A percentile compares a stretch with the other conserved stretches of the same genome.
phyloP scores from a whole-genome alignment of 2,888 invertebrate genomes.

The Spisula solida region DNA sequence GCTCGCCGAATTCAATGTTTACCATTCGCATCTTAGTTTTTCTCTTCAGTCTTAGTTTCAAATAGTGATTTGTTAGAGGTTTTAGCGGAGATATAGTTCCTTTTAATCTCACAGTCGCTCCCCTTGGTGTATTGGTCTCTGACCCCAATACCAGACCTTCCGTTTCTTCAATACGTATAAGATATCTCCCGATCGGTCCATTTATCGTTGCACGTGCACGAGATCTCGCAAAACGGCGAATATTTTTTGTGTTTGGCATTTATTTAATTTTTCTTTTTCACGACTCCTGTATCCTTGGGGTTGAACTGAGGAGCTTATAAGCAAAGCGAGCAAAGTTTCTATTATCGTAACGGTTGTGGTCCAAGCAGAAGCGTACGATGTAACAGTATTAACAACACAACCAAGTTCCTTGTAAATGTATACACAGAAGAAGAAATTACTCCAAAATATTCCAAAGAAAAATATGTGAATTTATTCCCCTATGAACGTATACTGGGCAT shows the following conservation, averaged over 20 bases:
- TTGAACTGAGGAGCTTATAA: too few relatives aligned
- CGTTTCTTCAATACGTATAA: conserved; percentile 48
- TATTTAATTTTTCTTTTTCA: not conserved
- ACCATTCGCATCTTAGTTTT: conserved; percentile 56
- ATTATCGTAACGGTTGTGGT: too few relatives aligned
- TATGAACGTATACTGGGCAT: too few relatives aligned
- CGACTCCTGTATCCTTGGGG: too few relatives aligned
- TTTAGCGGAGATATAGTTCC: conserved; percentile 42
- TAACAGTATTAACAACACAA: too few relatives aligned
- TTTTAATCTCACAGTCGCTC: conserved; percentile 26
- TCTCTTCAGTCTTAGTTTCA: conserved; percentile 36
- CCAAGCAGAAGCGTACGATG: too few relatives aligned
- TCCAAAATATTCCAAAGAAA: too few relatives aligned
- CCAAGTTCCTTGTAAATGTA: too few relatives aligned
- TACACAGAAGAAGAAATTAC: too few relatives aligned
- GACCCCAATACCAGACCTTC: conserved; percentile 33
- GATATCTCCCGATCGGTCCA: conserved; percentile 58
- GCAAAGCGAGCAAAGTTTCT: too few relatives aligned
- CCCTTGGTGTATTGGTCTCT: conserved; percentile 29
- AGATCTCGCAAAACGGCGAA: conserved; percentile 47
- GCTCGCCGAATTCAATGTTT: conserved; percentile 60
- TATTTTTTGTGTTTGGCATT: conserved; percentile 59
- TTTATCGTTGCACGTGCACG: conserved; percentile 48
- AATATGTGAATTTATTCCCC: too few relatives aligned
- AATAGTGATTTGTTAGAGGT: conserved; percentile 48